phyloP scores from a whole-genome alignment of 2,888 invertebrate species.

The Liodrosophila aerea region DNA sequence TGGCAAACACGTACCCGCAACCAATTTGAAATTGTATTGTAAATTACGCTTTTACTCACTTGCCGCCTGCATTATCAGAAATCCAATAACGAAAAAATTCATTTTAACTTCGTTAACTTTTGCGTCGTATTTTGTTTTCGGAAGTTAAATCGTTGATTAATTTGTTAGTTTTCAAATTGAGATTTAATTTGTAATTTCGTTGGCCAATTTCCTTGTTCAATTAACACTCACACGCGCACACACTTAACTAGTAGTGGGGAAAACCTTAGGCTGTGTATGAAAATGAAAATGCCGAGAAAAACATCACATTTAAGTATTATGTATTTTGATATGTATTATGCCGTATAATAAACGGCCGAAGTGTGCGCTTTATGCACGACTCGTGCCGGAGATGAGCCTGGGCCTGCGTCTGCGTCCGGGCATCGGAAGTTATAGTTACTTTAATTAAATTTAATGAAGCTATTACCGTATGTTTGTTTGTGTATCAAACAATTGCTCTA shows the following conservation, averaged over 20 bases:
- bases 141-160: neutral
- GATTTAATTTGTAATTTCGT: slow-evolving; percentile 35
- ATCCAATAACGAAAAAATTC: slow-evolving; percentile 80
- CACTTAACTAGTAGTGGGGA: slow-evolving; percentile 31
- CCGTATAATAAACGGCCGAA: slow-evolving; percentile 8
- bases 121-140: slow-evolving; percentile 6
- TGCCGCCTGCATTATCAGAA: slow-evolving; percentile 80
- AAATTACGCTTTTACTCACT: slow-evolving; percentile 63
- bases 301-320: neutral
- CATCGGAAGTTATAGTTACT: slow-evolving; percentile 60
- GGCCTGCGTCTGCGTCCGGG: too few species aligned
- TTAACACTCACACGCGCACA: slow-evolving; percentile 38
- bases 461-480: slow-evolving; percentile 39
- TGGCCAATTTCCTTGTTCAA: slow-evolving; percentile 37
- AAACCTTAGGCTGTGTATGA: slow-evolving; percentile 5
- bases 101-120: slow-evolving; percentile 53
- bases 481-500: slow-evolving; percentile 44
- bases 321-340: slow-evolving; percentile 12
- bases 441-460: slow-evolving; percentile 73
- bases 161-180: neutral
- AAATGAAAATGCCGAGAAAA: slow-evolving; percentile 25
- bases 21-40: slow-evolving; percentile 12
- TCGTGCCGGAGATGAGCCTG: slow-evolving; percentile 46
- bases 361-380: slow-evolving; percentile 33
- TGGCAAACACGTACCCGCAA: neutral